Percentiles rank a stretch among this genome's conserved stretches.
phyloP scores from a whole-genome alignment of 1,140 invertebrate species.

The Drosophila grimshawi region DNA sequence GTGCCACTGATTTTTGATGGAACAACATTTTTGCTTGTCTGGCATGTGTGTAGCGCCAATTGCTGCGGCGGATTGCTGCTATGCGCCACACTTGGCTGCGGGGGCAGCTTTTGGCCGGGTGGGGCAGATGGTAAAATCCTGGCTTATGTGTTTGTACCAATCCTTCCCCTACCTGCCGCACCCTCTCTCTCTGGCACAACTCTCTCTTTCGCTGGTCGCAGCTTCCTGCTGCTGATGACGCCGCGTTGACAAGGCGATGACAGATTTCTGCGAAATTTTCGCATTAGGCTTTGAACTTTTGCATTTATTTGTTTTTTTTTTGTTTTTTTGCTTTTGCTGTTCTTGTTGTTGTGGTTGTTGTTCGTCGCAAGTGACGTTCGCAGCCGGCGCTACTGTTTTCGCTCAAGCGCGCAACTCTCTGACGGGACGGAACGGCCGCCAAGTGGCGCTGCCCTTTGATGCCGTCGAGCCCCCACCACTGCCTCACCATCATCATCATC shows the following conservation, averaged over 20 bases:
- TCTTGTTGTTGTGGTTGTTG: constrained; percentile 20
- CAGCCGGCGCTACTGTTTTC: constrained; percentile 77
- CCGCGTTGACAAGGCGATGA: constrained; percentile 80
- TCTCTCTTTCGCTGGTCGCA: constrained; percentile 8
- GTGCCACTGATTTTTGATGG: constrained; percentile 72
- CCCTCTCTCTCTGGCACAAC: constrained; percentile 6
- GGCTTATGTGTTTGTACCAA: neutral
- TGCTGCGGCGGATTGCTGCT: constrained; percentile 19
- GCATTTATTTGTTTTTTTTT: constrained; percentile 49
- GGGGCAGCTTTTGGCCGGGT: constrained; percentile 14
- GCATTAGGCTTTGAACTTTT: constrained; percentile 81
- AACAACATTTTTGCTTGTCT: constrained; percentile 70
- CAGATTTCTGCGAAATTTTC: constrained; percentile 82
- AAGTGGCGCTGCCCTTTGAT: constrained; percentile 80
- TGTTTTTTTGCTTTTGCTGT: neutral
- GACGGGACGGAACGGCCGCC: constrained; percentile 70
- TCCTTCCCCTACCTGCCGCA: neutral
- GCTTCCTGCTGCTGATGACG: constrained; percentile 66
- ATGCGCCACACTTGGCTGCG: constrained; percentile 56
- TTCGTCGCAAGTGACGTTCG: constrained; percentile 25
- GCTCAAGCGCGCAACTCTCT: constrained; percentile 66
- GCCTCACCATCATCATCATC: neutral
- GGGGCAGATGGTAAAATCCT: neutral
- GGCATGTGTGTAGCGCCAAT: constrained; percentile 66
- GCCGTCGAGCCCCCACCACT: constrained; percentile 7